These are phyloP conservation scores for Pimpla rufipes DNA, from an alignment of 2,888 invertebrate genomes.

Conservation along the genomic window DNA sequence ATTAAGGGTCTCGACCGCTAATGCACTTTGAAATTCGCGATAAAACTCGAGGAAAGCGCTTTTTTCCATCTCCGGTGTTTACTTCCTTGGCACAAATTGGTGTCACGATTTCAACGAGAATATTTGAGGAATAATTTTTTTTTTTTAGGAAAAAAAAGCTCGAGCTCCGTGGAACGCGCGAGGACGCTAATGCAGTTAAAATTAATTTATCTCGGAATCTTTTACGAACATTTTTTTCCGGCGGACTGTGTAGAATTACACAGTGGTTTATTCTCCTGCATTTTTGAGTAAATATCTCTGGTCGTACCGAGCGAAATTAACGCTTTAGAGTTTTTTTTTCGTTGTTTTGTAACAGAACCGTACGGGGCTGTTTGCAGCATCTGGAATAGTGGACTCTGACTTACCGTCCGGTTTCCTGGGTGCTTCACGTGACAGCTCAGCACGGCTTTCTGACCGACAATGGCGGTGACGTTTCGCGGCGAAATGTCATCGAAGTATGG, in stretches of 20 bases:
- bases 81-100: neutral
- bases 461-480: conserved; percentile 93
- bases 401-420: conserved; percentile 94
- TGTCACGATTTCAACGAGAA: neutral
- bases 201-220: neutral
- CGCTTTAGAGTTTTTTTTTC: no score
- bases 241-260: neutral
- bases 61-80: neutral
- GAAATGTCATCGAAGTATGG: conserved; percentile 95
- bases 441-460: conserved; percentile 93
- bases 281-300: neutral
- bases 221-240: neutral
- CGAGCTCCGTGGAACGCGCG: neutral
- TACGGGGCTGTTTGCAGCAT: no score
- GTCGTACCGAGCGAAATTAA: no score
- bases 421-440: conserved; percentile 94
- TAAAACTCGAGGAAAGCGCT: neutral
- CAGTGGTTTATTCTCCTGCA: neutral
- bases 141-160: no score
- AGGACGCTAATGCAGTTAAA: neutral
- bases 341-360: no score
- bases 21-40: conserved; percentile 40
- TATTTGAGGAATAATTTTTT: neutral
- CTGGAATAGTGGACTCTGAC: conserved; percentile 75
- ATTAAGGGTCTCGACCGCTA: conserved; percentile 68